Conservation (phyloP, 2,888 invertebrate genomes). For the Cephalotes varians region DNA sequence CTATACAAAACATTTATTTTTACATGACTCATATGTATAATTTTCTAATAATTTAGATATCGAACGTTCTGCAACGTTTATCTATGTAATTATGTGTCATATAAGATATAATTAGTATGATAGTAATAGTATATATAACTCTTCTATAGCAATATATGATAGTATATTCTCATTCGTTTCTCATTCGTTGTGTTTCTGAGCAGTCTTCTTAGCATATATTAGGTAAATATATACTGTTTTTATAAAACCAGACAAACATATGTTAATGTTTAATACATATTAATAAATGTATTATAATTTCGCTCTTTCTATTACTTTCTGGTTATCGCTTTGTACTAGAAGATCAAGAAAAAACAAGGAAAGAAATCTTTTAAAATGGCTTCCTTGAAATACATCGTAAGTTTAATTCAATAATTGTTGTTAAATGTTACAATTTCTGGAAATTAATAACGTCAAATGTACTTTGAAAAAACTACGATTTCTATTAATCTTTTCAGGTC, state of each 20-base stretch:
- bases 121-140: neutral
- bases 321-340: too few relatives aligned
- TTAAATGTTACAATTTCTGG: neutral
- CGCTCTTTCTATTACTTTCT: neutral
- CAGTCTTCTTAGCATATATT: neutral
- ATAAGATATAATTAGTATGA: neutral
- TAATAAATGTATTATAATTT: neutral
- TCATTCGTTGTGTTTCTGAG: neutral
- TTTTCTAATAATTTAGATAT: neutral
- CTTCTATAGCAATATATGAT: neutral
- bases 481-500: neutral
- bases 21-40: neutral
- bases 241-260: too few relatives aligned
- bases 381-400: neutral
- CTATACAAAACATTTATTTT: too few relatives aligned
- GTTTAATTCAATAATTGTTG: neutral
- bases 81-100: too few relatives aligned
- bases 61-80: neutral
- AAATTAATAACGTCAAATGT: neutral
- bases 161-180: neutral
- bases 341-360: neutral
- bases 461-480: too few relatives aligned
- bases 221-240: neutral
- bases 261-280: neutral
- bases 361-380: neutral